Percentiles rank a stretch among this genome's conserved stretches.
Conservation (phyloP, 2,888 invertebrate genomes). For the Entomobrya proxima region DNA sequence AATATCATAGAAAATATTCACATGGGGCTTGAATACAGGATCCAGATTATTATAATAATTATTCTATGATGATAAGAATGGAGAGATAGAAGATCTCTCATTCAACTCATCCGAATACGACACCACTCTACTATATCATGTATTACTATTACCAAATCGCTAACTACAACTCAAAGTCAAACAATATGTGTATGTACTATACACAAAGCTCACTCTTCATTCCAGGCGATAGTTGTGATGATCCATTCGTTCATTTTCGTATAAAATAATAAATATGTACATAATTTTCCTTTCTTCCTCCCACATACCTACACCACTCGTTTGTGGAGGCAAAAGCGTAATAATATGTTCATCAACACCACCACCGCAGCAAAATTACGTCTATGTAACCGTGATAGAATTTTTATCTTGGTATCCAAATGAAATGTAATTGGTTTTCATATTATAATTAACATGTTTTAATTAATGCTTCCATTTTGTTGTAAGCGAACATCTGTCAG, state of each 20-base stretch:
- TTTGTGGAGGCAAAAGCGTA: background rate
- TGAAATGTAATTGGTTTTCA: conserved; percentile 9
- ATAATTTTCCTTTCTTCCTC: conserved; percentile 1
- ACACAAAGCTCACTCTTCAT: no score
- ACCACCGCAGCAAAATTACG: background rate
- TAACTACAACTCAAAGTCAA: background rate
- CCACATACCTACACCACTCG: conserved; percentile 32
- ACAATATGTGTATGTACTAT: background rate
- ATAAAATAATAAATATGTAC: background rate
- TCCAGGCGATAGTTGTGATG: background rate
- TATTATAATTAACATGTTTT: conserved; percentile 43
- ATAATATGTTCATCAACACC: background rate
- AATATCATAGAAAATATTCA: conserved; percentile 61
- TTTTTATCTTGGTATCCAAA: background rate
- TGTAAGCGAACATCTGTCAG: conserved; percentile 44
- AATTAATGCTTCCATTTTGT: conserved; percentile 37
- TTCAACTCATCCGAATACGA: conserved; percentile 41
- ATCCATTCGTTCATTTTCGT: background rate
- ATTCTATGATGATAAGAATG: conserved; percentile 56
- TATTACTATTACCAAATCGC: background rate
- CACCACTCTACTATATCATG: no score
- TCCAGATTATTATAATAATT: conserved; percentile 65
- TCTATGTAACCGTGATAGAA: background rate
- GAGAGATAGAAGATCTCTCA: conserved; percentile 57
- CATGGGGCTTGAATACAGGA: conserved; percentile 62